Evolutionary conservation across 2,797 vertebrate genomes (phyloP).

Genomic region (Paguma larvata): DNA sequence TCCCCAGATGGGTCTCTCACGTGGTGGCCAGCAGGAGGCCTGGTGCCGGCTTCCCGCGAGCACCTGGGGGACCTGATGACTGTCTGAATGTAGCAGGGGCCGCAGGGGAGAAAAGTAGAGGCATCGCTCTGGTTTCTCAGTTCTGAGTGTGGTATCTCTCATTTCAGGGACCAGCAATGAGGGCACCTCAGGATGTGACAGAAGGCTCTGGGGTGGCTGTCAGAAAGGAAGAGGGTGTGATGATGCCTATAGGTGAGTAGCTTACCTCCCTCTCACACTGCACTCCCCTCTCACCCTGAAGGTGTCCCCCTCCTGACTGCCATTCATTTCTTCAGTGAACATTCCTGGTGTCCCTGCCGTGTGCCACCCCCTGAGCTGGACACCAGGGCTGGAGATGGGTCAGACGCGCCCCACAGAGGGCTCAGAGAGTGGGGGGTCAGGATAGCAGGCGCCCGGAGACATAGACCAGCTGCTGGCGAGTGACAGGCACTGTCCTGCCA

Average conservation of each 20-base stretch:
- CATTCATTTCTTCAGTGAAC: neutral
- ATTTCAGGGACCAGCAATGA: conserved; percentile 68
- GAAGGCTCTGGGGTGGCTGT: neutral
- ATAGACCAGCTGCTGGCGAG: fast-evolving
- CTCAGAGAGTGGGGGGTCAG: neutral
- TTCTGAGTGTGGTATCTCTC: neutral
- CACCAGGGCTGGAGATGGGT: neutral
- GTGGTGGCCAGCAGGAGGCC: neutral
- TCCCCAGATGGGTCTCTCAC: too few species aligned
- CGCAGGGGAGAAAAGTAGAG: fast-evolving
- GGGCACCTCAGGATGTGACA: neutral
- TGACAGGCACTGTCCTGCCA: fast-evolving
- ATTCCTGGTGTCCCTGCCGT: neutral
- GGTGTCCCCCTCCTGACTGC: fast-evolving
- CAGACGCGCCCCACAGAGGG: neutral
- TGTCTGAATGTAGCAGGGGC: fast-evolving
- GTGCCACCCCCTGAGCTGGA: neutral
- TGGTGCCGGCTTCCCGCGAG: neutral
- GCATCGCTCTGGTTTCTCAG: fast-evolving
- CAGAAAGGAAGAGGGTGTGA: conserved; percentile 48
- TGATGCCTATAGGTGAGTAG: conserved; percentile 68
- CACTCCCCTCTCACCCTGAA: neutral
- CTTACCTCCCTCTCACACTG: fast-evolving
- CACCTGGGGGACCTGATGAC: fast-evolving
- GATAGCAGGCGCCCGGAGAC: fast-evolving